Percentiles rank a stretch among this genome's conserved stretches.
phyloP scores from a whole-genome alignment of 2,113 vertebrate genomes.

The Pitta sordida region DNA sequence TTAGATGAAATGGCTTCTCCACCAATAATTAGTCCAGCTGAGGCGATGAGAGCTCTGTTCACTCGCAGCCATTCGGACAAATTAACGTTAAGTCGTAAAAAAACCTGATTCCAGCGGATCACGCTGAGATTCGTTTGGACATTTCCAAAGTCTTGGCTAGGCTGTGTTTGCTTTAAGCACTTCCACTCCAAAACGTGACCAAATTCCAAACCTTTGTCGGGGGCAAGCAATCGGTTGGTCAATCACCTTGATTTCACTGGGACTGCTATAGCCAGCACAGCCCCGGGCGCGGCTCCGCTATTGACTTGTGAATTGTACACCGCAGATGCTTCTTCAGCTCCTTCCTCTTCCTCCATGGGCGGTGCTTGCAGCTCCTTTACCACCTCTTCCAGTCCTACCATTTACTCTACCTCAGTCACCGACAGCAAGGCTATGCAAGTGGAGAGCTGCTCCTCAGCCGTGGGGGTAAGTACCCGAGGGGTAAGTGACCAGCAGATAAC shows the following conservation, averaged over 20 bases:
- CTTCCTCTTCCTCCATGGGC: constrained; percentile 96
- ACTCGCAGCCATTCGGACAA: constrained; percentile 63
- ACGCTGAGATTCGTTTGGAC: constrained; percentile 62
- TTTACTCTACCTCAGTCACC: constrained; percentile 89
- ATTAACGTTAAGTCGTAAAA: constrained; percentile 57
- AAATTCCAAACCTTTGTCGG: constrained; percentile 76
- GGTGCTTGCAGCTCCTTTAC: constrained; percentile 98
- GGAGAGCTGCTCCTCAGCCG: constrained; percentile 83
- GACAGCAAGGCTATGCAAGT: constrained; percentile 88
- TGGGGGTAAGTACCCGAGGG: constrained; percentile 87
- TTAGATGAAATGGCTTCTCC: constrained; percentile 70
- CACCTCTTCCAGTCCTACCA: constrained; percentile 92
- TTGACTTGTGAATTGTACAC: constrained; percentile 94
- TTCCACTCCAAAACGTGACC: constrained; percentile 68
- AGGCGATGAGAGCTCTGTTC: constrained; percentile 72
- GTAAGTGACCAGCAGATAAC: constrained; percentile 85
- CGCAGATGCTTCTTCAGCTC: constrained; percentile 96
- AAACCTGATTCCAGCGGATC: constrained; percentile 42
- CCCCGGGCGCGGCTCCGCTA: constrained; percentile 77
- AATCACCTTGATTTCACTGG: constrained; percentile 80
- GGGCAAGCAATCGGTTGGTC: constrained; percentile 74
- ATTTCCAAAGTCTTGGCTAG: constrained; percentile 64
- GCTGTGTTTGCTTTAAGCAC: constrained; percentile 63
- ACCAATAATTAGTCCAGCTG: constrained; percentile 59
- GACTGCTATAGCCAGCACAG: constrained; percentile 89